Base-by-base conservation (phyloP, 2,797 vertebrate genomes). In the Chelonia mydas region DNA sequence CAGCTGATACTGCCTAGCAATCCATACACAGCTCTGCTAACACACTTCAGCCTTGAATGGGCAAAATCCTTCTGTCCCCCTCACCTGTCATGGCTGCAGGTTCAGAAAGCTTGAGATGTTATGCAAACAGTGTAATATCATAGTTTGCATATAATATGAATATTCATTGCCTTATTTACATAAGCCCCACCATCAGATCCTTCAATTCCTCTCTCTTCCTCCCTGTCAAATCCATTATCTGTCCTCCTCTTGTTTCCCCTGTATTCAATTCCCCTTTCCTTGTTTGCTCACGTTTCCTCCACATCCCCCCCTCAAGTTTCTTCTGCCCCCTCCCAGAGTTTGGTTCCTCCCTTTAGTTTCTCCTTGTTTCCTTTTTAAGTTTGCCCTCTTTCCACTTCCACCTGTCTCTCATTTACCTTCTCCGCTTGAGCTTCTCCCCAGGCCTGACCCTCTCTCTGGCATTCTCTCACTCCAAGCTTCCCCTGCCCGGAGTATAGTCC, bases 101-200 rank as follows among this genome's bases (percentile, higher is more conserved):
- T 61, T 86, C 80, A 80, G 53, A 89, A 95, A 95, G 77, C 19
- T 78, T 33, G 9, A 88, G 21, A 68, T 27, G 8, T 3, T 59
- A n/a, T 76, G 28, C 68, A 21, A 53, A 78, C 1, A 85, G 13
- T 25, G 7, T 13, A 45, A 83, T 33, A 27, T n/a, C 21, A 1
- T 16, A 19, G 65, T 95, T 90, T 90, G 55, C 81, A 77, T 80
- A 47, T 33, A 80, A 84, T 17, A 6, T 72, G 55, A 83, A 81
- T 89, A 83, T 94, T 86, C 81, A 27, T 50, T 78, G 6, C 57
- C 9, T 78, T 87, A n/a, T 92, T 97, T 94, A 41, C 23, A 72
- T 81, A 79, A 78, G 49, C 17, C 3, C 82, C 9, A 4, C 2
- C 16, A 86, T 74, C 3, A 84, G 13, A 57, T 59, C 16, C 13